A percentile compares a stretch with the other conserved stretches of the same genome.
These are phyloP conservation scores for Pseudomyrmex gracilis DNA, from an alignment of 1,140 invertebrate genomes.

Conservation along the genomic window DNA sequence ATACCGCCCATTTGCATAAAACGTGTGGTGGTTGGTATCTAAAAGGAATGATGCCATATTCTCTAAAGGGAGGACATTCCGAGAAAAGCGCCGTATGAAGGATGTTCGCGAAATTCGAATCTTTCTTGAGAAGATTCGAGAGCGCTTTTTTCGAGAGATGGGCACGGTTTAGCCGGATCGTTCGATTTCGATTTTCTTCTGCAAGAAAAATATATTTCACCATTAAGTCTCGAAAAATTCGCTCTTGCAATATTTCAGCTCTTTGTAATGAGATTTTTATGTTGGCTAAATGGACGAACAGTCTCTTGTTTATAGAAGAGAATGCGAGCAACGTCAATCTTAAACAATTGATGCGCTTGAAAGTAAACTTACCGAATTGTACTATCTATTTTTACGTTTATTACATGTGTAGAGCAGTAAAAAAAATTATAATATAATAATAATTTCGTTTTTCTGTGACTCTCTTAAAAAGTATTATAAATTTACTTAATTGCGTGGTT, in stretches of 20 bases:
- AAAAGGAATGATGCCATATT: background rate
- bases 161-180: slow-evolving; percentile 24
- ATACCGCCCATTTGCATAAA: background rate
- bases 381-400: slow-evolving; percentile 27
- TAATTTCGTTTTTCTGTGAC: background rate
- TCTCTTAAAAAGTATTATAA: too few species aligned
- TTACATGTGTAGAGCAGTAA: background rate
- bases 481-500: too few species aligned
- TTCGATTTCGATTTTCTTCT: slow-evolving; percentile 50
- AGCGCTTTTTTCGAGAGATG: background rate
- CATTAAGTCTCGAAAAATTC: slow-evolving; percentile 27
- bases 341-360: slow-evolving; percentile 65
- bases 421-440: slow-evolving; percentile 23
- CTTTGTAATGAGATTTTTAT: slow-evolving; percentile 50
- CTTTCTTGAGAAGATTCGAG: background rate
- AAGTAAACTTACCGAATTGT: slow-evolving; percentile 18
- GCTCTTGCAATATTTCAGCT: background rate
- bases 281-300: slow-evolving; percentile 6
- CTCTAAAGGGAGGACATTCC: slow-evolving; percentile 1
- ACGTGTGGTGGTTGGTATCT: background rate
- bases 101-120: slow-evolving; percentile 29
- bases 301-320: background rate
- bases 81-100: background rate
- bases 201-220: slow-evolving; percentile 48
- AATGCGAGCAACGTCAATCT: background rate